A percentile compares a stretch with the other conserved stretches of the same genome.
Evolutionary conservation across 92 coral and sea anemone species (phyloP).

Genomic region (Phenganax marumi): DNA sequence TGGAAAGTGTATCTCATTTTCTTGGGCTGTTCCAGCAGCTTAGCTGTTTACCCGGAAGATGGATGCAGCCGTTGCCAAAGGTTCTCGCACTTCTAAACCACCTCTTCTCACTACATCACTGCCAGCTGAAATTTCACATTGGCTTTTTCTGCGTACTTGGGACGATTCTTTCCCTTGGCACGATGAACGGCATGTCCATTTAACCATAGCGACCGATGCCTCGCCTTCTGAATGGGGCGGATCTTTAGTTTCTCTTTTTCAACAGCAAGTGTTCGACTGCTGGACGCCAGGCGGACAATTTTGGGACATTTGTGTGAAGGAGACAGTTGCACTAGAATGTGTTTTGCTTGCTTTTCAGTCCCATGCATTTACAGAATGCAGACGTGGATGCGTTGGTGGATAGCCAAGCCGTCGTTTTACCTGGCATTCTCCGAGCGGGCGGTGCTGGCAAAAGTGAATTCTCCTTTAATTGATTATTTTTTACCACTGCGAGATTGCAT

Average conservation of each 20-base stretch:
- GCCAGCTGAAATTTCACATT: constrained; percentile 10
- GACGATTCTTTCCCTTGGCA: constrained; percentile 32
- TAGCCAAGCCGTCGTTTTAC: not conserved
- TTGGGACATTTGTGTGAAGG: not conserved
- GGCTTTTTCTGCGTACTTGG: constrained; percentile 29
- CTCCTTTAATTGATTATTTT: not conserved
- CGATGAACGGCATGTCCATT: constrained; percentile 6
- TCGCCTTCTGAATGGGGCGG: constrained; percentile 57
- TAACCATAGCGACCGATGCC: constrained; percentile 56
- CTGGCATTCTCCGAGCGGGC: not conserved
- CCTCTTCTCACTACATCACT: not conserved
- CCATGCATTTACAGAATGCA: not conserved
- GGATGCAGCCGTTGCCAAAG: constrained; percentile 7
- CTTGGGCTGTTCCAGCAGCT: constrained; percentile 22
- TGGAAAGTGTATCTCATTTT: not conserved
- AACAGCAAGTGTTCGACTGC: not conserved
- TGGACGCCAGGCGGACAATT: not conserved
- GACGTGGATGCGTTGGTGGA: not conserved
- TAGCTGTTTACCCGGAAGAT: constrained; percentile 4
- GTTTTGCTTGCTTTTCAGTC: not conserved
- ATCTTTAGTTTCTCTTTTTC: too few relatives aligned
- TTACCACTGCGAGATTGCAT: not conserved
- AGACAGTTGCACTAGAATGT: not conserved
- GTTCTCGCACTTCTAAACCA: not conserved
- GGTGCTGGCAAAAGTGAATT: not conserved